Base-by-base conservation (phyloP, 2,888 invertebrate genomes). In the Caenorhabditis sp. region DNA sequence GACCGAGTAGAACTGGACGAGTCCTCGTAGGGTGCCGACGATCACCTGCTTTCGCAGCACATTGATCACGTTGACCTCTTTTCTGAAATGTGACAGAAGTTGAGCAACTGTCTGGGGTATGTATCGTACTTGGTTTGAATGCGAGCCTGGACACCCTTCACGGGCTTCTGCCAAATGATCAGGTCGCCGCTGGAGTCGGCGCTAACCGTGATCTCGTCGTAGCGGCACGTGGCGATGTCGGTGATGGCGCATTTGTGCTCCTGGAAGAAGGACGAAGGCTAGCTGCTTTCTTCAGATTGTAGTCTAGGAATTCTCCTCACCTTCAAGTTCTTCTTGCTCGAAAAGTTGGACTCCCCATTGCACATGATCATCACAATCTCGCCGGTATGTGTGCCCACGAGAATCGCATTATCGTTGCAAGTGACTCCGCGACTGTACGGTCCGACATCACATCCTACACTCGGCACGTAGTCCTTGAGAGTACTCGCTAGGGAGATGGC, bases 181-280 rank as follows among this genome's bases (percentile, higher is more conserved):
- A 92, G 41, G 16, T 83, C 85, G 6, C 91, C 91, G 8, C 58
- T 61, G 2, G 84, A 81, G 54, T 89, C 90, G 7, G 85, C 88
- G 8, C 89, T 89, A 7, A 88, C 87, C 7, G 91, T 91, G 5
- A 91, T 72, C 51, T 89, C 89, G 70, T 91, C 91, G 72, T 88
- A 92, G 8, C 85, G 77, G 73, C 91, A 91, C 4, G 91, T 91
- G 5, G 91, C 90, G 14, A 91, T 77, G 69, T 90, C 91, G 8
- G 87, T 63, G 19, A 91, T 88, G 4, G 91, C 84, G 35, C 61
- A 24, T 22, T 80, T 81, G 74, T 91, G 91, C 61, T 91, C 91
- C 87, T 90, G 47, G 35, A 84, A 54, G 12, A 19, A 0, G 7
- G 7, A 31, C 4, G 7, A 31, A 6, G 31, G 31, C 31, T n/a